Conservation (phyloP, 2,797 vertebrate genomes). For the Decapterus maruadsi region DNA sequence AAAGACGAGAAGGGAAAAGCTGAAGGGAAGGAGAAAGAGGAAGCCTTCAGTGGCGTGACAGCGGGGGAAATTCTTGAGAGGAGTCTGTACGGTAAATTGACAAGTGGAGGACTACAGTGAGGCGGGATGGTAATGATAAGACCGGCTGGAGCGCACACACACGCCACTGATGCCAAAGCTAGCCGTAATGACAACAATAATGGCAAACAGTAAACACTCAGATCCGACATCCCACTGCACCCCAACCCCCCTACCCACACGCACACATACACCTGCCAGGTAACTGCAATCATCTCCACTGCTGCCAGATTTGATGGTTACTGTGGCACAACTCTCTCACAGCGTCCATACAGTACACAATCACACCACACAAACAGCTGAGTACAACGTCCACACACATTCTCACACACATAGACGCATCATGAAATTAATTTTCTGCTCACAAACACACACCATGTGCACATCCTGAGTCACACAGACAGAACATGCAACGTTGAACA, state of each 20-base stretch:
- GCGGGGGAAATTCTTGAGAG: slow-evolving; percentile 64
- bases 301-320: slow-evolving; percentile 47
- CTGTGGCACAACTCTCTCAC: slow-evolving; percentile 19
- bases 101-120: slow-evolving; percentile 58
- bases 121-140: slow-evolving; percentile 64
- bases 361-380: slow-evolving; percentile 15
- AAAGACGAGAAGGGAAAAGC: slow-evolving; percentile 60
- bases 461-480: slow-evolving; percentile 18
- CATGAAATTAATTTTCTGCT: not conserved
- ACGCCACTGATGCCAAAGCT: slow-evolving; percentile 43
- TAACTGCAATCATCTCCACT: slow-evolving; percentile 29
- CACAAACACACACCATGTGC: slow-evolving; percentile 12
- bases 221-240: slow-evolving; percentile 48
- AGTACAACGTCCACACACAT: not conserved
- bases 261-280: slow-evolving; percentile 35
- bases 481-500: slow-evolving; percentile 23
- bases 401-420: slow-evolving; percentile 4
- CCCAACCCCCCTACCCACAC: not conserved
- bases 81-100: slow-evolving; percentile 69
- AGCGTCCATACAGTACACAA: slow-evolving; percentile 14
- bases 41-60: slow-evolving; percentile 71
- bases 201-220: slow-evolving; percentile 75
- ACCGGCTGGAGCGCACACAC: slow-evolving; percentile 54
- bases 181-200: slow-evolving; percentile 74
- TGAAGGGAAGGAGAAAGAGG: slow-evolving; percentile 50